phyloP scores from a whole-genome alignment of 1,140 invertebrate species.

The Thereuonema tuberculata region DNA sequence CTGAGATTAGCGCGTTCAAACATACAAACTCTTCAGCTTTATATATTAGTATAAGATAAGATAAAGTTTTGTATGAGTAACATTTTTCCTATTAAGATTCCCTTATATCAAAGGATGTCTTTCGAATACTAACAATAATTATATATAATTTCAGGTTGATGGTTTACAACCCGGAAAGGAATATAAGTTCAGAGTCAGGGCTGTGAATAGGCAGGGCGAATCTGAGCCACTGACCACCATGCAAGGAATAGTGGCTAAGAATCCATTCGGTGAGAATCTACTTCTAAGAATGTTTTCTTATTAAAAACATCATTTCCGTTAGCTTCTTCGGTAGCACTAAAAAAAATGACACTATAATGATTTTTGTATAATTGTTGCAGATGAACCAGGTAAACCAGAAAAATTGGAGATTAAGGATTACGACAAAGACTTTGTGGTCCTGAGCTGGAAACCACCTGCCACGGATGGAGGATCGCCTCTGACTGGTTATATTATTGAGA shows the following conservation, averaged over 20 bases:
- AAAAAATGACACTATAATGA: slow-evolving; percentile 15
- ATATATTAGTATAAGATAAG: too few relatives aligned
- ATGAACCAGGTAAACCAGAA: slow-evolving; percentile 70
- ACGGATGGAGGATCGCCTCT: slow-evolving; percentile 78
- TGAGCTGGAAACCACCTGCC: slow-evolving; percentile 80
- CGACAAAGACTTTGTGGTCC: slow-evolving; percentile 82
- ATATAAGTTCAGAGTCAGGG: slow-evolving; percentile 90
- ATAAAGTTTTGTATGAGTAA: too few relatives aligned
- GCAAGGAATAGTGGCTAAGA: slow-evolving; percentile 90
- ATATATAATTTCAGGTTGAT: slow-evolving; percentile 38
- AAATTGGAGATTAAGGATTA: slow-evolving; percentile 80
- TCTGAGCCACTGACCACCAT: slow-evolving; percentile 80
- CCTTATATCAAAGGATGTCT: too few relatives aligned
- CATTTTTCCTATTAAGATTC: too few relatives aligned
- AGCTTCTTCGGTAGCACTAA: neutral
- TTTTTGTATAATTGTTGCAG: slow-evolving; percentile 27
- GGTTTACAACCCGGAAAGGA: slow-evolving; percentile 75
- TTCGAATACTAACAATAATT: too few relatives aligned
- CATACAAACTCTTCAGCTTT: too few relatives aligned
- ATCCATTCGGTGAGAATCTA: slow-evolving; percentile 72
- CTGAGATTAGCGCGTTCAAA: too few relatives aligned
- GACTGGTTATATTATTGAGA: slow-evolving; percentile 88
- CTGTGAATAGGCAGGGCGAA: slow-evolving; percentile 89
- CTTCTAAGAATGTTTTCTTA: neutral
- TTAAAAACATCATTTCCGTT: neutral